Conservation (phyloP, 2,888 invertebrate genomes). For the Diarsia rubi region DNA sequence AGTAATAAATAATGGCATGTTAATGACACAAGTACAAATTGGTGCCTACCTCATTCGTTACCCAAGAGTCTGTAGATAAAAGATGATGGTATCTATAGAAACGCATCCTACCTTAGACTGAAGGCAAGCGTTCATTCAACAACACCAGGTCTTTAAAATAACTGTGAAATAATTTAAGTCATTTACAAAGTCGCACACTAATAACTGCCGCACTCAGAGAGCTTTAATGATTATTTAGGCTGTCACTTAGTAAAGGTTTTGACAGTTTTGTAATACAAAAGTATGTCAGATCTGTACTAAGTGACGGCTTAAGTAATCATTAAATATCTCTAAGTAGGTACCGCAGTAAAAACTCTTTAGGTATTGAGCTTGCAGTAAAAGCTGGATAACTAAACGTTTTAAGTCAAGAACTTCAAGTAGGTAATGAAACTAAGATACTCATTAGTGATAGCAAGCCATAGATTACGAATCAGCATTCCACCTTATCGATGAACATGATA, state of each 20-base stretch:
- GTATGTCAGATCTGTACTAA: no score
- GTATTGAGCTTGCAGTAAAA: background rate
- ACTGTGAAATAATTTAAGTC: background rate
- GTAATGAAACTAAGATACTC: constrained; percentile 1
- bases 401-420: background rate
- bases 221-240: no score
- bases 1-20: no score
- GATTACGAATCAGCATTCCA: constrained; percentile 26
- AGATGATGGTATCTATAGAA: background rate
- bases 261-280: no score
- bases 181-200: background rate
- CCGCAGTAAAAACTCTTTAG: no score
- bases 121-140: background rate
- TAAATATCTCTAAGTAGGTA: no score
- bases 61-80: background rate
- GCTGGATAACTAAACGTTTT: background rate
- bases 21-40: background rate
- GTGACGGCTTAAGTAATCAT: no score
- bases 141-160: background rate
- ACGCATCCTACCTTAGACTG: background rate
- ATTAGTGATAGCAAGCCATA: constrained; percentile 3
- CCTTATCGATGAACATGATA: constrained; percentile 33
- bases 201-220: no score
- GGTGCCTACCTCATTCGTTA: background rate
- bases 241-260: no score